phyloP scores from a whole-genome alignment of 2,113 vertebrate genomes.

The Chloropsis hardwickii region DNA sequence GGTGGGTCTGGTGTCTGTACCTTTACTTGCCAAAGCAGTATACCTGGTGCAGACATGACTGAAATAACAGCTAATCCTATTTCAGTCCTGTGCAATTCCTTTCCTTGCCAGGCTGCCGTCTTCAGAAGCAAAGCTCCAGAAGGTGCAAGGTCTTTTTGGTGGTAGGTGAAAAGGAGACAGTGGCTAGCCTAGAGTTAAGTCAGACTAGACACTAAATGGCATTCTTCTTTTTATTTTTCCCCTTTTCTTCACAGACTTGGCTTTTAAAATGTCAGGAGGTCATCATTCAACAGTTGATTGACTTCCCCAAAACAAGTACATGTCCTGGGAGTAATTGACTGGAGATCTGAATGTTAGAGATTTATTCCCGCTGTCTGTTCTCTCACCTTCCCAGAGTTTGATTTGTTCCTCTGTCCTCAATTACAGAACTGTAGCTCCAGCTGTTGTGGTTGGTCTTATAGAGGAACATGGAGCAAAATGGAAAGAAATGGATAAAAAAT shows the following conservation, averaged over 20 bases:
- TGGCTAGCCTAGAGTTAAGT: neutral
- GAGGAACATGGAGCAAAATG: neutral
- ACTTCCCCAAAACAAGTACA: neutral
- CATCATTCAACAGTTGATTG: neutral
- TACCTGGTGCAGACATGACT: neutral
- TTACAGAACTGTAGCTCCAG: neutral
- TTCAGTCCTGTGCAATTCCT: neutral
- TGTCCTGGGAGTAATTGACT: neutral
- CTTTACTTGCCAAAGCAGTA: neutral
- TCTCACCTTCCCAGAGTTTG: neutral
- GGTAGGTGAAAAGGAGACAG: neutral
- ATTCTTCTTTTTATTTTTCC: neutral
- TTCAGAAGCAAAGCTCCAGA: neutral
- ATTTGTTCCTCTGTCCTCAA: conserved; percentile 2
- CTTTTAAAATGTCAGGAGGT: neutral
- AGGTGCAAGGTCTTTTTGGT: neutral
- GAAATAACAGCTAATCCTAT: neutral
- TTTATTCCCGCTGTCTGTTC: neutral
- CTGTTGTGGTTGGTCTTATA: neutral
- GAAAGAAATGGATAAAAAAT: conserved; percentile 30
- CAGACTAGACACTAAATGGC: neutral
- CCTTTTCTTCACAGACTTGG: neutral
- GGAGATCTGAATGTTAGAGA: neutral
- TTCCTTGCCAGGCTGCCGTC: neutral
- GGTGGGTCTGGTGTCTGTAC: neutral